Evolutionary conservation across 2,113 vertebrate genomes (phyloP), one percentile per base, ranked within the genome.

Genomic region (Circaetus gallicus): DNA sequence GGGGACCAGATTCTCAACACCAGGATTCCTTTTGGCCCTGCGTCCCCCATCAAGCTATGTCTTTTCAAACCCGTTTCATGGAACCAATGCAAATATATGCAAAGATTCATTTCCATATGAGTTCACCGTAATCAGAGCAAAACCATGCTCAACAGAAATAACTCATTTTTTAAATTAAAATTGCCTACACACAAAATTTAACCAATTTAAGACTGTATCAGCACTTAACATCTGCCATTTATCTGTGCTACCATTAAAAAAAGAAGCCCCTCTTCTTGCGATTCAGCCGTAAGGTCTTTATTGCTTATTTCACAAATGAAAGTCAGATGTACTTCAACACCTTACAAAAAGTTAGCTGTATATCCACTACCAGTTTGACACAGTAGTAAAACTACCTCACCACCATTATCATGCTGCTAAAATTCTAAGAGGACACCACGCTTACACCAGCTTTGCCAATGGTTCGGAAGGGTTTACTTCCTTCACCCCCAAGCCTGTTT

Each of bases 321-420:
- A 49, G 11, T n/a, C 42, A 14, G 52, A 22, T 10, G 16, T 11
- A 53, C 10, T 6, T 5, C 72, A 56, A n/a, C 6, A 29, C 3
- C 15, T 20, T 34, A 29, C 5, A 32, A 20, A 58, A 36, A 16
- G 7, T 2, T 13, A 63, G 11, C 20, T 32, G 13, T 6, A 3
- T 20, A 25, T 10, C 24, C 40, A 21, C 22, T 13, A 11, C 5
- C 11, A 25, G 24, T 28, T 9, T 42, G 21, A 31, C 11, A 36
- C 0, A 0, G 34, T 5, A 42, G 19, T 11, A 38, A 34, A 53
- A 16, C 16, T 3, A 14, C 43, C 9, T 25, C 47, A 20, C 9
- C 34, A 17, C 2, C 6, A 5, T 5, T 20, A 45, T 2, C 0
- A 0, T 1, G 26, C 49, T 52, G 31, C 53, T 61, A 45, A 45